Evolutionary conservation across 2,113 vertebrate genomes (phyloP).

Genomic region (Tetrax tetrax): DNA sequence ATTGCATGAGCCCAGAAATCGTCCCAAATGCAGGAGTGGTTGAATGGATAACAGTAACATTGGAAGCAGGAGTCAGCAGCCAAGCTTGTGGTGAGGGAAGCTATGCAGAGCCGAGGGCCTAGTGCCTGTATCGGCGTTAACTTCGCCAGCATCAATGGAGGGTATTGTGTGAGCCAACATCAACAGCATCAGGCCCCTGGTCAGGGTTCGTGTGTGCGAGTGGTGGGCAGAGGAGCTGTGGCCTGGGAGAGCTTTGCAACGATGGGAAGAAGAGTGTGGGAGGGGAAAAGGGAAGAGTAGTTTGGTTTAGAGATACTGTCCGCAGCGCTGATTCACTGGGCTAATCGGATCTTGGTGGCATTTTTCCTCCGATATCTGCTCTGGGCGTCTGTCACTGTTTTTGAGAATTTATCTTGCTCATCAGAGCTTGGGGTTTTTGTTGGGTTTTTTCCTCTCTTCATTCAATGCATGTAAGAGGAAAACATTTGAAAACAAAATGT

Average conservation of each 20-base stretch:
- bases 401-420: constrained; percentile 67
- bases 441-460: not conserved
- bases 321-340: constrained; percentile 48
- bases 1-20: not conserved
- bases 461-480: constrained; percentile 12
- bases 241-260: not conserved
- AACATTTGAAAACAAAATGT: constrained; percentile 7
- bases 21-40: not conserved
- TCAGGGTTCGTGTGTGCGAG: not conserved
- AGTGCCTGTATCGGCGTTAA: not conserved
- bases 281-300: not conserved
- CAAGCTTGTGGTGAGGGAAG: not conserved
- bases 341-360: constrained; percentile 53
- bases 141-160: not conserved
- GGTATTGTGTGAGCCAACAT: not conserved
- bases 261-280: constrained; percentile 6
- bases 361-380: constrained; percentile 58
- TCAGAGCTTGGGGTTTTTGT: constrained; percentile 18
- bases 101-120: not conserved
- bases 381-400: constrained; percentile 43
- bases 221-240: not conserved
- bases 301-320: constrained; percentile 63
- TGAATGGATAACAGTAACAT: not conserved
- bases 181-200: not conserved
- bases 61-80: not conserved